A percentile compares a stretch with the other conserved stretches of the same genome.
Evolutionary conservation across 2,888 invertebrate genomes (phyloP).

Genomic region (Lycaena phlaeas): DNA sequence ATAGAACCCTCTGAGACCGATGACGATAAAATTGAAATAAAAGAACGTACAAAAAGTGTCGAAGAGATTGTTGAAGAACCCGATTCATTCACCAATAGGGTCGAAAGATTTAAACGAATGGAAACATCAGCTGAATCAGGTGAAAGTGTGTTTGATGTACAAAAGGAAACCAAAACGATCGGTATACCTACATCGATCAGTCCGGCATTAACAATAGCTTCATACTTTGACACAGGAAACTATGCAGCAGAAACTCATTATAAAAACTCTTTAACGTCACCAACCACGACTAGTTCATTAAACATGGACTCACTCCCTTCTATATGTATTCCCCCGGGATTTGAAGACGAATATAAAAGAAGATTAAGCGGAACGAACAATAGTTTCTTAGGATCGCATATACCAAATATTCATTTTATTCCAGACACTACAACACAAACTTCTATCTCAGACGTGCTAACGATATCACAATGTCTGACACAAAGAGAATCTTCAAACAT

Average conservation of each 20-base stretch:
- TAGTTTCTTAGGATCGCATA: slow-evolving; percentile 14
- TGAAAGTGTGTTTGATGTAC: slow-evolving; percentile 20
- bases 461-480: background rate
- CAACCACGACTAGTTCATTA: slow-evolving; percentile 21
- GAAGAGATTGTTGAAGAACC: slow-evolving; percentile 31
- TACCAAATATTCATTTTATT: slow-evolving; percentile 21
- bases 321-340: slow-evolving; percentile 48
- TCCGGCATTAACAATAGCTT: slow-evolving; percentile 45
- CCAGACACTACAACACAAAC: slow-evolving; percentile 11
- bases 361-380: slow-evolving; percentile 23
- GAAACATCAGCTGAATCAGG: slow-evolving; percentile 25
- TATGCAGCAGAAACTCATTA: slow-evolving; percentile 58
- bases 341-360: slow-evolving; percentile 46
- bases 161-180: slow-evolving; percentile 19
- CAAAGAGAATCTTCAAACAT: background rate
- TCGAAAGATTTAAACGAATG: slow-evolving; percentile 50
- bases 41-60: slow-evolving; percentile 31
- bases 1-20: slow-evolving; percentile 56
- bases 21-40: slow-evolving; percentile 50
- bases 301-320: slow-evolving; percentile 19
- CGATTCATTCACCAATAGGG: slow-evolving; percentile 53
- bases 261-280: slow-evolving; percentile 39
- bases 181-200: slow-evolving; percentile 26
- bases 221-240: slow-evolving; percentile 63
- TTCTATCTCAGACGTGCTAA: slow-evolving; percentile 2